Conservation (phyloP, 2,797 vertebrate genomes). For the Sphaeramia orbicularis region DNA sequence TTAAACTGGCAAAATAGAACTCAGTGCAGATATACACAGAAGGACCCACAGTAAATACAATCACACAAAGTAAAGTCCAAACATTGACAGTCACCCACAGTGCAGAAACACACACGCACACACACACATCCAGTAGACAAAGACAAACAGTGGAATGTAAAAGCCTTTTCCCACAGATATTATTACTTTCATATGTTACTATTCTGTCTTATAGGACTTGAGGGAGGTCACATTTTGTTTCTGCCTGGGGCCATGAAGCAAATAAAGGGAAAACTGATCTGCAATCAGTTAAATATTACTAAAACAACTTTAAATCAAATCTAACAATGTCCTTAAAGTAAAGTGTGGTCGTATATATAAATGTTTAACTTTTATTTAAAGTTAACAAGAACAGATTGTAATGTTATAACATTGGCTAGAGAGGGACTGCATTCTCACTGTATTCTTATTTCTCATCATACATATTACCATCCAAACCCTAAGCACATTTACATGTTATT, state of each 20-base stretch:
- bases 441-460: conserved; percentile 3
- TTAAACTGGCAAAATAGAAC: conserved; percentile 74
- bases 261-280: conserved; percentile 52
- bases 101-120: conserved; percentile 52
- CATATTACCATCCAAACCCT: neutral
- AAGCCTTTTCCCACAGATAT: conserved; percentile 47
- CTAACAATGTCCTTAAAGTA: neutral
- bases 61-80: conserved; percentile 66
- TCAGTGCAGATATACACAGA: conserved; percentile 72
- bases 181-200: conserved; percentile 62
- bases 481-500: conserved; percentile 1
- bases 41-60: conserved; percentile 65
- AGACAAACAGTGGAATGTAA: conserved; percentile 73
- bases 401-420: neutral
- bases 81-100: conserved; percentile 62
- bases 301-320: conserved; percentile 13
- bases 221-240: conserved; percentile 58
- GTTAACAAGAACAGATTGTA: conserved; percentile 15
- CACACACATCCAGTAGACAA: conserved; percentile 61
- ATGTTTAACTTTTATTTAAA: conserved; percentile 28
- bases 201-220: conserved; percentile 45
- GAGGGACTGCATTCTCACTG: neutral
- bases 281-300: conserved; percentile 21
- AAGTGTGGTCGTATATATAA: neutral
- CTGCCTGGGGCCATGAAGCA: conserved; percentile 34